Conservation (phyloP, 2,113 vertebrate species). For the Eidolon helvum region DNA sequence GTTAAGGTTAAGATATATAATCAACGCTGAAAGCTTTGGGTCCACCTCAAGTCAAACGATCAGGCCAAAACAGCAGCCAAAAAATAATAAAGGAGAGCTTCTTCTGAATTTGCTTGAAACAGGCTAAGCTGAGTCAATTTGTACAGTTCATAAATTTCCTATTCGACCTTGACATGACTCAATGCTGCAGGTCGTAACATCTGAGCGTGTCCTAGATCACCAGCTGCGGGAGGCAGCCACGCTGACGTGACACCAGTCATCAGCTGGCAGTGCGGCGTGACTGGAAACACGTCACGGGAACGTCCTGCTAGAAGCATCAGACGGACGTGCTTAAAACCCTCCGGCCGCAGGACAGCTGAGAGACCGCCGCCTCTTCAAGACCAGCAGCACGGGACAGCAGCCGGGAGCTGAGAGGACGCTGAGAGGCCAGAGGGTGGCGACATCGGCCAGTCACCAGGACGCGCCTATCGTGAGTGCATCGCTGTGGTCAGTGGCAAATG, state of each 20-base stretch:
- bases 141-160: not conserved
- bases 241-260: not conserved
- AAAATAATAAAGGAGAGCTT: not conserved
- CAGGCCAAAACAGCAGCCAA: not conserved
- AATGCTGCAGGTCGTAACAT: not conserved
- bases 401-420: not conserved
- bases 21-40: rapidly evolving
- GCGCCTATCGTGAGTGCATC: rapidly evolving
- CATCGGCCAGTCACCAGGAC: rapidly evolving
- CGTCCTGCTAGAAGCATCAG: rapidly evolving
- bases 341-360: not conserved
- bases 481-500: rapidly evolving
- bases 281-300: rapidly evolving
- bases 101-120: not conserved
- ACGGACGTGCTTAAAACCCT: rapidly evolving
- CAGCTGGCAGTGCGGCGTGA: rapidly evolving
- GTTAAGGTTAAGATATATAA: rapidly evolving
- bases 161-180: not conserved
- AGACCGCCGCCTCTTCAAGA: not conserved
- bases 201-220: rapidly evolving
- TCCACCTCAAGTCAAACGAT: not conserved
- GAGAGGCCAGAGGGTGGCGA: not conserved
- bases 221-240: not conserved
- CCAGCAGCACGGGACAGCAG: too few species aligned
- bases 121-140: not conserved